Base-by-base conservation (phyloP, 2,797 vertebrate species). In the Eidolon dupreanum region DNA sequence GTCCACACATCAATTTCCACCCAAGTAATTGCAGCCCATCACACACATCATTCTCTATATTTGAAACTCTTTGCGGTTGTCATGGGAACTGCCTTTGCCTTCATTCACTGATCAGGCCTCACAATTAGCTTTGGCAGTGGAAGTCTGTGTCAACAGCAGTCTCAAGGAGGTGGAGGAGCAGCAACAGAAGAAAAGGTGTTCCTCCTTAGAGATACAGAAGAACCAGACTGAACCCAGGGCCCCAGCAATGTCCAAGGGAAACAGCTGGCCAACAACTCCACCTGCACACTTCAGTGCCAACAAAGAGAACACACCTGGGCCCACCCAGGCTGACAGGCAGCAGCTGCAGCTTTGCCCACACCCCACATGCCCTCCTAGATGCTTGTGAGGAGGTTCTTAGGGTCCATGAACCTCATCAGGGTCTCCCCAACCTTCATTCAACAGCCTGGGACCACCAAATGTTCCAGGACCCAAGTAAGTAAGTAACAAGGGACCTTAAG, bases 41-140 rank as follows among this genome's bases (percentile, higher is more conserved):
- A 90, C 96, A 97, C 94, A 96, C 96, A 92, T 94, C 97, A 4
- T 97, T 87, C 90, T 96, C 75, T 63, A 77, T 90, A 90, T 84
- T 53, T 79, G 97, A 87, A 97, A 97, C 63, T 96, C 98, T 97
- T 71, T 84, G 31, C 49, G 24, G 87, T 97, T 90, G 97, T 97
- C 97, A 95, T 36, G 96, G 98, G 46, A 96, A 97, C 57, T 36
- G 85, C 20, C 66, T 97, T 95, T 63, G 87, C 92, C 36, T 28
- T 95, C 93, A 95, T 6, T 38, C 97, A 96, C 96, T 83, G 94
- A 97, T 97, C 97, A 94, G 96, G 90, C 88, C 81, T 97, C 90
- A 81, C 97, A 95, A 96, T 97, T 49, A 95, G 73, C 85, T n/a
- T 46, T 91, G 78, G 95, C 96, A 96, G 89, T 41, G 89, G 96